These are phyloP conservation scores for Spinibarbus caldwelli DNA, from an alignment of 2,797 vertebrate genomes.

Conservation along the genomic window DNA sequence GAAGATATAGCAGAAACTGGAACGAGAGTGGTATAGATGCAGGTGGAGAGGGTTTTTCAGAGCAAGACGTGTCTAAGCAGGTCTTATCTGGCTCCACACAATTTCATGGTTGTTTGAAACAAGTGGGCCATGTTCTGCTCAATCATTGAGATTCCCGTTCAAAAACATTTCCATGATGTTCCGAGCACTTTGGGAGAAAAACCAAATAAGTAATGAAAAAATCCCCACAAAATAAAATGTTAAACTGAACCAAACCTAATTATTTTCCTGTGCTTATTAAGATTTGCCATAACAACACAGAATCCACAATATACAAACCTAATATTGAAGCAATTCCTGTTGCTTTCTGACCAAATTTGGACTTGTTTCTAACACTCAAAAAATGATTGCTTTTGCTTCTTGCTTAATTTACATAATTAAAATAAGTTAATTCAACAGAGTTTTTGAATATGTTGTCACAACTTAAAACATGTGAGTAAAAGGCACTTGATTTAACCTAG, in stretches of 20 bases:
- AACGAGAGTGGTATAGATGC: conserved; percentile 1
- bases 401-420: neutral
- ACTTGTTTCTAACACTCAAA: neutral
- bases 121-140: conserved; percentile 80
- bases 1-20: neutral
- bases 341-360: neutral
- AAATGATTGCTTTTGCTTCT: neutral
- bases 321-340: neutral
- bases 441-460: neutral
- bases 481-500: neutral
- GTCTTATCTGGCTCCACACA: conserved; percentile 77
- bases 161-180: conserved; percentile 68
- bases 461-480: neutral
- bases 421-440: neutral
- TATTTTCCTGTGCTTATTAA: neutral
- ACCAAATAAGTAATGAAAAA: neutral
- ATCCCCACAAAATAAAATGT: neutral
- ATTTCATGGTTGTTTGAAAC: conserved; percentile 83
- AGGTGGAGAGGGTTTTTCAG: conserved; percentile 60
- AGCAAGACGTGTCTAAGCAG: conserved; percentile 76
- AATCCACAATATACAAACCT: neutral
- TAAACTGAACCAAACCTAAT: neutral
- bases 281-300: neutral
- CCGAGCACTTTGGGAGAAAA: conserved; percentile 27
- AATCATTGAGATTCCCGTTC: conserved; percentile 72